These are phyloP conservation scores for Ahaetulla prasina DNA, from an alignment of 2,113 vertebrate species.

Conservation along the genomic window DNA sequence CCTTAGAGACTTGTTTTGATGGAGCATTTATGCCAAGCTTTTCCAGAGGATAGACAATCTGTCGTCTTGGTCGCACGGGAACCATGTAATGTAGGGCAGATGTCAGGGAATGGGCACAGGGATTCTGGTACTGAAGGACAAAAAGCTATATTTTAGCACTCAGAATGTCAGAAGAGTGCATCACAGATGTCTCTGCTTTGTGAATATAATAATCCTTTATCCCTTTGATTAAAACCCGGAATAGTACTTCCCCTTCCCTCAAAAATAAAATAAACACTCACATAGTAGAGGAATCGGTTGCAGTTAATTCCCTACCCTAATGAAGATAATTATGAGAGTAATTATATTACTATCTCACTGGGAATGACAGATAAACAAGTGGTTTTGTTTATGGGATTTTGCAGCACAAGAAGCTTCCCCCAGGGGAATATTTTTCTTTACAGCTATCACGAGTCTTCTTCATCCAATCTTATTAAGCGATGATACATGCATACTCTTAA, in stretches of 20 bases:
- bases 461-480: conserved; percentile 73
- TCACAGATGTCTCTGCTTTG: conserved; percentile 68
- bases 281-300: conserved; percentile 84
- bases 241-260: conserved; percentile 65
- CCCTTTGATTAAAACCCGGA: conserved; percentile 71
- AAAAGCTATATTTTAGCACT: conserved; percentile 66
- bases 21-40: conserved; percentile 88
- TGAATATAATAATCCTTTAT: conserved; percentile 69
- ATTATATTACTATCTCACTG: conserved; percentile 98
- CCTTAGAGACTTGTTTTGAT: conserved; percentile 78
- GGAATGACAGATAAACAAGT: conserved; percentile 99
- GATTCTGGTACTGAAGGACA: conserved; percentile 76
- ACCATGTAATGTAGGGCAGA: conserved; percentile 82
- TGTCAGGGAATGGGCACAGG: conserved; percentile 80
- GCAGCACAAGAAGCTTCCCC: conserved; percentile 77
- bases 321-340: conserved; percentile 97
- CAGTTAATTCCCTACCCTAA: conserved; percentile 95
- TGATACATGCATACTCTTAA: conserved; percentile 67
- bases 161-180: conserved; percentile 67
- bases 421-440: conserved; percentile 70
- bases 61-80: conserved; percentile 88
- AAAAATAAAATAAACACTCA: conserved; percentile 75
- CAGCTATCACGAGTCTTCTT: conserved; percentile 73
- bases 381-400: conserved; percentile 85
- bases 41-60: conserved; percentile 93